Percentiles rank a stretch among this genome's conserved stretches.
Evolutionary conservation across 2,113 vertebrate species (phyloP).

Genomic region (Sardina pilchardus): DNA sequence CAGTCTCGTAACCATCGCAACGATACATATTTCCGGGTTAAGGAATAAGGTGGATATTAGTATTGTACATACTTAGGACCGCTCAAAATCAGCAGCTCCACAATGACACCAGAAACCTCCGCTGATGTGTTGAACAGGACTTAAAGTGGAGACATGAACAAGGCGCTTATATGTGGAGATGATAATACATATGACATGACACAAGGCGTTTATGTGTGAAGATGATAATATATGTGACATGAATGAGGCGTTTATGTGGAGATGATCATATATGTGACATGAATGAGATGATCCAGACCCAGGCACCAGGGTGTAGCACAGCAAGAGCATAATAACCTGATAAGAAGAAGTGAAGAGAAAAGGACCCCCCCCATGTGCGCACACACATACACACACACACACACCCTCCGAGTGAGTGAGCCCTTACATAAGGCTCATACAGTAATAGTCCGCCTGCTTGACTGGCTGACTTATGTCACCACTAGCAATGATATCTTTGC

Average conservation of each 20-base stretch:
- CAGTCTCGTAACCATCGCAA: no score
- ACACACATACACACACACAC: no score
- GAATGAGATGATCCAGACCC: no score
- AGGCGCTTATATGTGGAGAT: no score
- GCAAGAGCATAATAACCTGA: no score
- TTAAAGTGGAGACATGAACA: background rate
- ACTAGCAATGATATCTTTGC: background rate
- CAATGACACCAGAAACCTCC: background rate
- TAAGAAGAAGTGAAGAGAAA: no score
- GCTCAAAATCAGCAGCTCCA: background rate
- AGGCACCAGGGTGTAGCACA: no score
- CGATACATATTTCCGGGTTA: no score
- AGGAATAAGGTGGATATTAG: no score
- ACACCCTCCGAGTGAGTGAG: background rate
- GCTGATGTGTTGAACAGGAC: background rate
- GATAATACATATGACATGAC: background rate
- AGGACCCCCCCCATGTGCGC: background rate
- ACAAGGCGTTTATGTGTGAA: background rate
- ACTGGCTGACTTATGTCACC: background rate
- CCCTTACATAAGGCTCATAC: background rate
- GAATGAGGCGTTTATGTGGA: background rate
- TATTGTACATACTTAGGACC: background rate
- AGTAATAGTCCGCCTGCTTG: background rate
- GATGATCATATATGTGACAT: no score
- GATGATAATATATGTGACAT: background rate